Evolutionary conservation across 2,888 invertebrate species (phyloP).

Genomic region (Saturnia pavonia): DNA sequence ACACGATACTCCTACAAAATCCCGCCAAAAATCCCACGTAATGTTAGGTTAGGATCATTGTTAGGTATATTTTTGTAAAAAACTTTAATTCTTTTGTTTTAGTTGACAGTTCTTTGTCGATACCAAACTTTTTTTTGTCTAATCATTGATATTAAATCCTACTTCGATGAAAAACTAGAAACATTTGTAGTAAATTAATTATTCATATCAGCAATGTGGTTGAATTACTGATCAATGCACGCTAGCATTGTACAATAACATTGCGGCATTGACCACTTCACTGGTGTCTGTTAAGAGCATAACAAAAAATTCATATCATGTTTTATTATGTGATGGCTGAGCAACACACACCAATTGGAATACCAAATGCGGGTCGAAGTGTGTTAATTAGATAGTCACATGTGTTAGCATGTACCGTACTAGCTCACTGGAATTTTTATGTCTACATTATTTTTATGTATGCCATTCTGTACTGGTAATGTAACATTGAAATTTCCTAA

Average conservation of each 20-base stretch:
- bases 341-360: constrained; percentile 47
- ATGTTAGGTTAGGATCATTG: too few species aligned
- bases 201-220: neutral
- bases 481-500: constrained; percentile 13
- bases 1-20: too few species aligned
- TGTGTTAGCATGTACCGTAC: constrained; percentile 33
- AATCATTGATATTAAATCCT: neutral
- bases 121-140: too few species aligned
- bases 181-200: neutral
- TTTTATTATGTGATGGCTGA: constrained; percentile 41
- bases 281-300: constrained; percentile 8
- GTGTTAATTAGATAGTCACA: constrained; percentile 40
- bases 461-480: neutral
- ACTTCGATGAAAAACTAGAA: neutral
- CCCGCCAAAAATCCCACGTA: too few species aligned
- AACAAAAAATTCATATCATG: constrained; percentile 41
- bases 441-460: constrained; percentile 18
- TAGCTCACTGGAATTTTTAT: constrained; percentile 31
- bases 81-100: too few species aligned
- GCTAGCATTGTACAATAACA: neutral
- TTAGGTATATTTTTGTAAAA: too few species aligned
- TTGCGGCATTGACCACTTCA: neutral
- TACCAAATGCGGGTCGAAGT: constrained; percentile 49
- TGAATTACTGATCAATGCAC: neutral
- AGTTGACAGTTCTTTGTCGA: too few species aligned